Evolutionary conservation across 1,140 invertebrate species (phyloP), one percentile per base, ranked within the genome.

Genomic region (Achatina immaculata): DNA sequence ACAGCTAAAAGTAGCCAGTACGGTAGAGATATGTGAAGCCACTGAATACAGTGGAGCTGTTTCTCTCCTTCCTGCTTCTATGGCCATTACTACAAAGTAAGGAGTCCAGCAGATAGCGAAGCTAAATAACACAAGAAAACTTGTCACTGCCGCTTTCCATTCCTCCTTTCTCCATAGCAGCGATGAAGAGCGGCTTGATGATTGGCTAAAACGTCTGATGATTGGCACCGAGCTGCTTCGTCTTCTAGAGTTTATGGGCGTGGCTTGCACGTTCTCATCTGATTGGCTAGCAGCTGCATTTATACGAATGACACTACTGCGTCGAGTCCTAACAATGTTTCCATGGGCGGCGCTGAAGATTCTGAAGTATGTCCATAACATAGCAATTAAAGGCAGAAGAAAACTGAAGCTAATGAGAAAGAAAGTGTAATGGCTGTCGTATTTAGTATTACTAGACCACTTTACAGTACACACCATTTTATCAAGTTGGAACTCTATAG

Each of bases 301-400:
- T 16, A 87, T 31, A 90, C 90, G 68, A 31, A 79, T 71, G 24
- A 93, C 93, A 36, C 94, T 94, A 76, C 93, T 94, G 75, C 94
- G 92, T 36, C 95, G 91, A 77, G 95, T 94, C 42, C 95, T 90
- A 84, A 95, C 92, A 40, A 94, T 95, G 83, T 95, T 95, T 73
- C 93, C 93, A 45, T 93, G 92, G 0, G 95, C 95, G 21, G 95
- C 95, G 24, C 92, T 92, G 85, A 95, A 95, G 78, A 95, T 95
- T 48, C 93, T 93, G 65, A 93, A 91, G 86, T 95, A 95, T 80
- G 95, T 94, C 90, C 94, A 94, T 58, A 94, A 93, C 3, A 95
- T 93, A 0, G 93, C 93, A 16, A 93, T 85, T 72, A 95, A 93
- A 0, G 95, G 95, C 66, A 94, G 85, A 24, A 95, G 84, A 80